Evolutionary conservation across 92 coral and sea anemone species (phyloP).

Genomic region (Epizoanthus scotinus): DNA sequence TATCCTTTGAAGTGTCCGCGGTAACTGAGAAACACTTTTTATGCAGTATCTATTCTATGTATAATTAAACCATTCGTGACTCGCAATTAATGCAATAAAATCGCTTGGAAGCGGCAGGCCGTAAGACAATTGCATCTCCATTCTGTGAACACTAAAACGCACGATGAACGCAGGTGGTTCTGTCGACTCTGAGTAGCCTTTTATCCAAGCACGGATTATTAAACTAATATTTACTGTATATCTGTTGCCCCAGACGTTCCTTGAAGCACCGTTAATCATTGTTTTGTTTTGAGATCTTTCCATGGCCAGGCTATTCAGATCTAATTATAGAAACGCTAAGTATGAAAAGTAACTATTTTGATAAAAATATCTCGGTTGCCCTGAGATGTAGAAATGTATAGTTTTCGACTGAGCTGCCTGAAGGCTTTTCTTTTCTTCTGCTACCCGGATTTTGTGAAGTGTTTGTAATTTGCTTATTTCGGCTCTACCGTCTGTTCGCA

Average conservation of each 20-base stretch:
- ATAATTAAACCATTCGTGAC: slow-evolving; percentile 16
- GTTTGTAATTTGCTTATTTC: slow-evolving; percentile 3
- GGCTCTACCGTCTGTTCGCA: not conserved
- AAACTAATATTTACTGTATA: not conserved
- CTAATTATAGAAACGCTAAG: no score
- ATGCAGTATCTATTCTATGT: slow-evolving; percentile 29
- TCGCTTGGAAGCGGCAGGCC: not conserved
- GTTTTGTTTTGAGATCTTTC: not conserved
- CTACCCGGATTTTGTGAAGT: not conserved
- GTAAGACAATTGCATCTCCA: not conserved
- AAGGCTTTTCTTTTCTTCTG: not conserved
- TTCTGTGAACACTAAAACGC: no score
- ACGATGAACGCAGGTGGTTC: not conserved
- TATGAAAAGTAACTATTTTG: not conserved
- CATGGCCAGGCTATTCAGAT: no score
- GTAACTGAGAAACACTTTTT: slow-evolving; percentile 31
- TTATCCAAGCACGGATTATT: not conserved
- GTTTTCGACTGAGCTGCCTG: not conserved
- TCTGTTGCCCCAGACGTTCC: not conserved
- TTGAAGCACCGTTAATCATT: no score
- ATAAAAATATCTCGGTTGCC: not conserved
- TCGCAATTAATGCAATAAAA: slow-evolving; percentile 13
- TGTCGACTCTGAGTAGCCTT: not conserved
- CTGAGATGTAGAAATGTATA: not conserved
- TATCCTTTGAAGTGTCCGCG: slow-evolving; percentile 34